Percentiles rank a stretch among this genome's conserved stretches.
phyloP scores from a whole-genome alignment of 2,113 vertebrate genomes.

The Aviceda subcristata region DNA sequence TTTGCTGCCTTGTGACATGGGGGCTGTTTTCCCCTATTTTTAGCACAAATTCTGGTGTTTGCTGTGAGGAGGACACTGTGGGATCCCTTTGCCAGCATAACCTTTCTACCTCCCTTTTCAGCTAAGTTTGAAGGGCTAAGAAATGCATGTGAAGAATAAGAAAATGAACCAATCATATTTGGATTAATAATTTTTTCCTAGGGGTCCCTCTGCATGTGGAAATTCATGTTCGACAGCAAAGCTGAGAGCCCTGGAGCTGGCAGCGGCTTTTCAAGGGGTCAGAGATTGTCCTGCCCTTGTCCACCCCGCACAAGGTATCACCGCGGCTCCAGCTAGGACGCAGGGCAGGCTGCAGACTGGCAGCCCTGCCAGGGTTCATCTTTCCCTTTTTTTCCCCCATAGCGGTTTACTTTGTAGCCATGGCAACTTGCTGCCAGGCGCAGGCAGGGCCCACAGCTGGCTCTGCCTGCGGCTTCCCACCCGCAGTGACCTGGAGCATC shows the following conservation, averaged over 20 bases:
- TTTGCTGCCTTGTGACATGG: neutral
- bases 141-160: neutral
- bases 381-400: conserved; percentile 37
- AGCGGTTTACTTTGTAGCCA: conserved; percentile 68
- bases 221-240: neutral
- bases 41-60: neutral
- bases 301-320: neutral
- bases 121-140: neutral
- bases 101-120: neutral
- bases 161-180: neutral
- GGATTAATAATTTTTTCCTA: neutral
- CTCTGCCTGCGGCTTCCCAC: neutral
- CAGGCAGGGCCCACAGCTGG: neutral
- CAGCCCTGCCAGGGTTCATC: conserved; percentile 43
- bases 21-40: neutral
- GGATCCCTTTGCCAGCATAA: neutral
- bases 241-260: neutral
- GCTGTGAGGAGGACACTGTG: neutral
- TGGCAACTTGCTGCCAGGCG: conserved; percentile 56
- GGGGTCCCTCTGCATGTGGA: neutral
- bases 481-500: neutral
- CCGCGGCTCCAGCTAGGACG: neutral
- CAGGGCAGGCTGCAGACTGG: conserved; percentile 23
- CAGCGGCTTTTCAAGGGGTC: neutral
- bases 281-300: neutral